Conservation (phyloP, 2,888 invertebrate species). For the Drosophila parthenogenetica region DNA sequence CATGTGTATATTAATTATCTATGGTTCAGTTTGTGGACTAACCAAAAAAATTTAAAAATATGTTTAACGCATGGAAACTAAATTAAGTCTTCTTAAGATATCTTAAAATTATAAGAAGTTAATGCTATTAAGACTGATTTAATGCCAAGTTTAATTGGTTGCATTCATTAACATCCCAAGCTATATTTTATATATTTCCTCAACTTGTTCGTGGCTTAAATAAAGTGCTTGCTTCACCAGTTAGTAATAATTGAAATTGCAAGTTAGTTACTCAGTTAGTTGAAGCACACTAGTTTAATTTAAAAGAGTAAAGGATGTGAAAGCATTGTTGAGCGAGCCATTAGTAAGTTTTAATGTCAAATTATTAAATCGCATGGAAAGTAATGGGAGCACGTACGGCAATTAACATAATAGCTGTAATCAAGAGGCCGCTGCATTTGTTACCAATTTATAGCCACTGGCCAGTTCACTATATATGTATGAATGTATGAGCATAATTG, state of each 20-base stretch:
- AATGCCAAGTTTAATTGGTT: too few relatives aligned
- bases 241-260: background rate
- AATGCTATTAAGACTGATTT: too few relatives aligned
- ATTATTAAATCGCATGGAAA: constrained; percentile 54
- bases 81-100: too few relatives aligned
- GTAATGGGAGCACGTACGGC: constrained; percentile 60
- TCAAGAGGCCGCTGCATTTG: constrained; percentile 68
- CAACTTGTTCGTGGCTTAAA: background rate
- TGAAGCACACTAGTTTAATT: background rate
- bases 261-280: background rate
- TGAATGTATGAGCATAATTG: constrained; percentile 54
- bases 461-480: constrained; percentile 39
- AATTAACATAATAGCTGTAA: constrained; percentile 75
- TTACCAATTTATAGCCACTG: constrained; percentile 68
- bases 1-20: too few relatives aligned
- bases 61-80: too few relatives aligned
- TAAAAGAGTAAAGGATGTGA: constrained; percentile 10
- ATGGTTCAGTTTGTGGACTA: too few relatives aligned
- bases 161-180: too few relatives aligned
- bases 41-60: too few relatives aligned
- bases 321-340: constrained; percentile 9
- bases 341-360: constrained; percentile 35
- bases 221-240: background rate
- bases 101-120: too few relatives aligned
- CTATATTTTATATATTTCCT: too few relatives aligned